Percentiles rank a stretch among this genome's conserved stretches.
Conservation (phyloP, 2,888 invertebrate species). For the Drosophila ustulata region DNA sequence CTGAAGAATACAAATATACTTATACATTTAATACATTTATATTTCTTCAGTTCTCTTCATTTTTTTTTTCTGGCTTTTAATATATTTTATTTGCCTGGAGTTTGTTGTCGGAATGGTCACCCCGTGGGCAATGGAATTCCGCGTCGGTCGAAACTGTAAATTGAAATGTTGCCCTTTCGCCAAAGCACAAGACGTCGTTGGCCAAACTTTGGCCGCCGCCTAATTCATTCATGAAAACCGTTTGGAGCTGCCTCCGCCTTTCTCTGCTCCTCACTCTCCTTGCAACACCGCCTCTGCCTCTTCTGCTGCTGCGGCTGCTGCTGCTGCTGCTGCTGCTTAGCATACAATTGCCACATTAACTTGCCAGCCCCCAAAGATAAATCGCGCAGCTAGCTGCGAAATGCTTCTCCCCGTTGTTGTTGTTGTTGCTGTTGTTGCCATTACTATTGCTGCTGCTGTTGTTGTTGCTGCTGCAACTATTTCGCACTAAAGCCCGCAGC, state of each 20-base stretch:
- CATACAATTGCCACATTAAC: conserved; percentile 81
- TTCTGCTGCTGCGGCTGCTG: not conserved
- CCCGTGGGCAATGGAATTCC: conserved; percentile 72
- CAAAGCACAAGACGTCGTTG: conserved; percentile 31
- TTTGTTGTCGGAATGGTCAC: conserved; percentile 56
- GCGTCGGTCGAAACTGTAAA: conserved; percentile 67
- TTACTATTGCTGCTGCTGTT: conserved; percentile 8
- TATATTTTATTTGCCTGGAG: conserved; percentile 35
- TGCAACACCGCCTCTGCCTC: not conserved
- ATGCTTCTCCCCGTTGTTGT: conserved; percentile 51
- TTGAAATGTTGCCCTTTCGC: conserved; percentile 77
- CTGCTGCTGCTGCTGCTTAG: conserved; percentile 68
- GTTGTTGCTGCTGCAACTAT: conserved; percentile 55
- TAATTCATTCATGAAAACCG: conserved; percentile 79
- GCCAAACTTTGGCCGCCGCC: conserved; percentile 70
- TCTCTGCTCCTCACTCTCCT: not conserved
- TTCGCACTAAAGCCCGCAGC: conserved; percentile 73
- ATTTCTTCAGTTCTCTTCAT: conserved; percentile 16
- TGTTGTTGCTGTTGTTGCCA: conserved; percentile 36
- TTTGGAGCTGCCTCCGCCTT: conserved; percentile 48
- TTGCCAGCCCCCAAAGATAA: conserved; percentile 76
- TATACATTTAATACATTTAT: conserved; percentile 14
- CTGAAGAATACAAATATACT: conserved; percentile 45
- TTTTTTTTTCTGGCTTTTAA: not conserved
- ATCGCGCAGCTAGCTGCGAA: conserved; percentile 69